Base-by-base conservation (phyloP, 2,113 vertebrate species). In the Corvus moneduloides region DNA sequence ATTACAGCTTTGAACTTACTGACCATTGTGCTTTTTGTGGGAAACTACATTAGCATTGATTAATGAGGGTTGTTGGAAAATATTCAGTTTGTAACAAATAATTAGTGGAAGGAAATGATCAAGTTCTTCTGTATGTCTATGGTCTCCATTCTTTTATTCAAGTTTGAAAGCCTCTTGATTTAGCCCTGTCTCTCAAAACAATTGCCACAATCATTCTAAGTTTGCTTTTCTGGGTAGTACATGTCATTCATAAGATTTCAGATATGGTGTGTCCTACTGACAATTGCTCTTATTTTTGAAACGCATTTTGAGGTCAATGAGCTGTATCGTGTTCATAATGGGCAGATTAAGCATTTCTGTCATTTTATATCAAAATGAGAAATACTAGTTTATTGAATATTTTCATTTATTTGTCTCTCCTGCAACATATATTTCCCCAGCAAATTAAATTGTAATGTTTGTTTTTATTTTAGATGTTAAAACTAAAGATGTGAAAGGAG, bases 381-480 rank as follows among this genome's bases (percentile, higher is more conserved):
- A 91, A 39, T 74, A 63, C 16, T 27, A n/a, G 28, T 55, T 84
- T 37, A 37, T 41, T 71, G 55, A 94, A 72, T 64, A 58, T 61
- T 89, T 82, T 61, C 63, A 51, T 84, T 69, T 8, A 51, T 84
- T 69, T 8, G 1, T 72, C 61, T 61, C 12, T 91, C 35, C n/a
- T 79, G 10, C 26, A 92, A 23, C 32, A 61, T 43, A 3, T 66
- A 74, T 81, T 86, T 86, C 49, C 66, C n/a, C 58, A 66, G 61
- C 63, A 81, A 94, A 91, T 72, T 27, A 74, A 90, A 39, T 18
- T 78, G 23, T 54, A 61, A 75, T 5, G 5, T 77, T 94, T 89
- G 22, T 22, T 90, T 91, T 79, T 86, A 80, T 84, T 89, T 77
- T 74, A 92, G 85, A 37, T 61, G 21, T 71, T 96, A 71, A 86